Evolutionary conservation across 2,113 vertebrate species (phyloP).

Genomic region (Agapornis roseicollis): DNA sequence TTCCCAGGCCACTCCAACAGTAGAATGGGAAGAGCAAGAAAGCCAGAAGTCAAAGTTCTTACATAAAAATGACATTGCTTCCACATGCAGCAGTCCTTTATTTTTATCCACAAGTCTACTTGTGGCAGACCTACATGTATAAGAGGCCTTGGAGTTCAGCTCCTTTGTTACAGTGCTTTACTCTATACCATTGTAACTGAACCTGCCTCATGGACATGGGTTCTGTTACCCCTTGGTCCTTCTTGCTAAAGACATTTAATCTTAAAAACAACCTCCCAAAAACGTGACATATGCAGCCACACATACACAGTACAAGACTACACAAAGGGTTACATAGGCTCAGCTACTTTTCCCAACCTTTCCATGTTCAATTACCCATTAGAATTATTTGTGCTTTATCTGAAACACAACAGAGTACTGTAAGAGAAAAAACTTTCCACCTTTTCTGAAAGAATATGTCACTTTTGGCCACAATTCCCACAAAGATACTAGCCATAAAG

Average conservation of each 20-base stretch:
- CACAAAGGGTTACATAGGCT: not conserved
- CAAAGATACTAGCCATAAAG: not conserved
- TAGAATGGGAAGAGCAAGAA: not conserved
- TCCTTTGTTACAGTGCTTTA: not conserved
- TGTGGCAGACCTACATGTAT: not conserved
- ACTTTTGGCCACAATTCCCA: not conserved
- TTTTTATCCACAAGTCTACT: not conserved
- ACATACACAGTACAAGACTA: not conserved
- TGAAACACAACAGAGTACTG: not conserved
- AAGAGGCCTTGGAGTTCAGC: not conserved
- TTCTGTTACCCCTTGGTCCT: not conserved
- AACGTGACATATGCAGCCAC: not conserved
- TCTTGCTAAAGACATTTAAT: not conserved
- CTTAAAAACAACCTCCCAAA: not conserved
- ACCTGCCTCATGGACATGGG: not conserved
- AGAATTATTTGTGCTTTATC: not conserved
- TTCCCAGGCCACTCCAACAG: not conserved
- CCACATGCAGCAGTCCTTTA: not conserved
- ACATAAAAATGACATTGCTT: not conserved
- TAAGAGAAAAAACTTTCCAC: not conserved
- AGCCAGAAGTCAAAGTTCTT: conserved; percentile 3
- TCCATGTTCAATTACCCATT: not conserved
- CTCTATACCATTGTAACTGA: not conserved
- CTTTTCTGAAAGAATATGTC: not conserved
- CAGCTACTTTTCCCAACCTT: not conserved